These are phyloP conservation scores for Ischnus inquisitorius DNA, from an alignment of 2,888 invertebrate species.

Conservation along the genomic window DNA sequence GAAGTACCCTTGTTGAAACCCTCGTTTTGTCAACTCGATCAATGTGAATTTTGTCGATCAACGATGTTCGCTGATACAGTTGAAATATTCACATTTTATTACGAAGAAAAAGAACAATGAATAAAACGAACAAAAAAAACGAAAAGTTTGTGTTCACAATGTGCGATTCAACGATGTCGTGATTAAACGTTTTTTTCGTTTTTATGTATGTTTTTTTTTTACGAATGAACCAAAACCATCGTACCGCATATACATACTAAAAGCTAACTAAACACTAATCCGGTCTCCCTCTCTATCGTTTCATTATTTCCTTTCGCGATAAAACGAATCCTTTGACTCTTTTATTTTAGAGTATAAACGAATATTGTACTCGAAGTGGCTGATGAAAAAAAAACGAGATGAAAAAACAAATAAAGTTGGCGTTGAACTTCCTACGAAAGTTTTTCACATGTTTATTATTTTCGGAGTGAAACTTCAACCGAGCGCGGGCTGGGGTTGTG, in stretches of 20 bases:
- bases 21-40: slow-evolving; percentile 57
- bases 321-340: slow-evolving; percentile 39
- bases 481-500: too few species aligned
- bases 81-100: slow-evolving; percentile 67
- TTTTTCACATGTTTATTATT: background rate
- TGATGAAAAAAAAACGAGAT: slow-evolving; percentile 63
- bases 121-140: slow-evolving; percentile 8
- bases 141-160: slow-evolving; percentile 43
- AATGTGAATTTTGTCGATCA: slow-evolving; percentile 60
- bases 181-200: slow-evolving; percentile 7
- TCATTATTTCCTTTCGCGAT: slow-evolving; percentile 41
- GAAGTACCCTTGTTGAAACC: slow-evolving; percentile 59
- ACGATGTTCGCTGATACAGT: slow-evolving; percentile 54
- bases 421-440: slow-evolving; percentile 70
- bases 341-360: slow-evolving; percentile 66
- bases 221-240: slow-evolving; percentile 61
- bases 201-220: slow-evolving; percentile 30
- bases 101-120: slow-evolving; percentile 31
- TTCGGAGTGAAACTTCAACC: too few species aligned
- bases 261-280: slow-evolving; percentile 32
- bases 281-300: slow-evolving; percentile 16
- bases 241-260: slow-evolving; percentile 52
- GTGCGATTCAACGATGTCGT: slow-evolving; percentile 37
- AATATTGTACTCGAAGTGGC: slow-evolving; percentile 70
- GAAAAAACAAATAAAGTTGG: slow-evolving; percentile 71